Evolutionary conservation across 2,888 invertebrate genomes (phyloP).

Genomic region (Tinea semifulvella): DNA sequence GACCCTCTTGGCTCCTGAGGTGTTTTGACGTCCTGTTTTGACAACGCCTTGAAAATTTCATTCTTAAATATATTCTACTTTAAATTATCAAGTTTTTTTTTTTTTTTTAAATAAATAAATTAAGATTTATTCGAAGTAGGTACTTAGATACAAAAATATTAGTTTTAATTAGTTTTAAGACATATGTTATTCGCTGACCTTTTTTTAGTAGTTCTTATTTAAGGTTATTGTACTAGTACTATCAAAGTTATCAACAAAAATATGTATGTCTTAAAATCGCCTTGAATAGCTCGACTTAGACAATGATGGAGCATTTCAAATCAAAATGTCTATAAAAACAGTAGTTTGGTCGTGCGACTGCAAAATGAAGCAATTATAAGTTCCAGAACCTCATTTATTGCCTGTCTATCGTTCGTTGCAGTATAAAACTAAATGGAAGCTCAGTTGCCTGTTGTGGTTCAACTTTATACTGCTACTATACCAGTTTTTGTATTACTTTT

Average conservation of each 20-base stretch:
- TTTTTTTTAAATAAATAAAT: neutral
- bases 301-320: conserved; percentile 13
- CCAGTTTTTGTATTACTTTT: neutral
- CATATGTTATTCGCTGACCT: too few species aligned
- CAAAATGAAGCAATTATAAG: conserved; percentile 65
- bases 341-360: conserved; percentile 26
- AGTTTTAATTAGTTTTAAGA: too few species aligned
- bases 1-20: too few species aligned
- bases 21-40: too few species aligned
- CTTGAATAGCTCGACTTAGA: conserved; percentile 1
- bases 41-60: too few species aligned
- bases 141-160: too few species aligned
- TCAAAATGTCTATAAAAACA: conserved; percentile 13
- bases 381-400: conserved; percentile 59
- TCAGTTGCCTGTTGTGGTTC: conserved; percentile 43
- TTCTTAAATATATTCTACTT: neutral
- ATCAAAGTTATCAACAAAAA: neutral
- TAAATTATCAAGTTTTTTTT: neutral
- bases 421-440: conserved; percentile 55
- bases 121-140: too few species aligned
- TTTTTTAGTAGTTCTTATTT: too few species aligned
- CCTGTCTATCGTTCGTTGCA: conserved; percentile 50
- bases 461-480: conserved; percentile 29
- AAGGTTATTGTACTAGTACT: neutral
- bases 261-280: neutral